Percentiles rank a stretch among this genome's conserved stretches.
These are phyloP conservation scores for Cheilosia impressa DNA, from an alignment of 2,888 invertebrate genomes.

Conservation along the genomic window DNA sequence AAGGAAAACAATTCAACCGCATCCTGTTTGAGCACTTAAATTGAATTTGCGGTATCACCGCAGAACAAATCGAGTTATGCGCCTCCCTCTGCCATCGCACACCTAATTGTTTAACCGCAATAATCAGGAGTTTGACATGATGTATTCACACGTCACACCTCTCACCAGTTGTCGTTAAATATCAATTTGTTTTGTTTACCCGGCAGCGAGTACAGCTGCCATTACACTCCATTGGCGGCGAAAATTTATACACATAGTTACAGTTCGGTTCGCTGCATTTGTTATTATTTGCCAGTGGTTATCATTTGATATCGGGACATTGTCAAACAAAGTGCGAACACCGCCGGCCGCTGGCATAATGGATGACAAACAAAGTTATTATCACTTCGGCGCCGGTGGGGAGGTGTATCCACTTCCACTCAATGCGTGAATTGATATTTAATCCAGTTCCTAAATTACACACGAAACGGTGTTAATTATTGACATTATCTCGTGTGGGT, in stretches of 20 bases:
- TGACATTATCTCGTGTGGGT: neutral
- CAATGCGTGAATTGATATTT: constrained; percentile 45
- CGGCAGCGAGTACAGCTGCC: constrained; percentile 3
- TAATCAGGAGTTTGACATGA: constrained; percentile 31
- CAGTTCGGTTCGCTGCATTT: constrained; percentile 12
- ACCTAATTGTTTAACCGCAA: constrained; percentile 20
- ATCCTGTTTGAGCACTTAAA: constrained; percentile 7
- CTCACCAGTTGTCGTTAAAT: constrained; percentile 29
- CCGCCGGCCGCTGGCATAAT: constrained; percentile 7
- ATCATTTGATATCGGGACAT: constrained; percentile 40
- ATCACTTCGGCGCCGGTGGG: neutral
- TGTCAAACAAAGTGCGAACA: neutral
- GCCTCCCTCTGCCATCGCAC: neutral
- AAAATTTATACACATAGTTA: constrained; percentile 6
- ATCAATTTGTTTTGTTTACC: constrained; percentile 9
- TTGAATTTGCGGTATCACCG: constrained; percentile 11
- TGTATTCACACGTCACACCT: constrained; percentile 13
- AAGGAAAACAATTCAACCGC: constrained; percentile 23
- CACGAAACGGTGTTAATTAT: constrained; percentile 30
- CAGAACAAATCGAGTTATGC: constrained; percentile 15
- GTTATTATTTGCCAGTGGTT: constrained; percentile 44
- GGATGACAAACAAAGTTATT: constrained; percentile 36
- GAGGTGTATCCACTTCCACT: neutral
- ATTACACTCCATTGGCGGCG: constrained; percentile 30
- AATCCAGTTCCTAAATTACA: constrained; percentile 44